Base-by-base conservation (phyloP, 2,888 invertebrate species). In the Erebia ligea region DNA sequence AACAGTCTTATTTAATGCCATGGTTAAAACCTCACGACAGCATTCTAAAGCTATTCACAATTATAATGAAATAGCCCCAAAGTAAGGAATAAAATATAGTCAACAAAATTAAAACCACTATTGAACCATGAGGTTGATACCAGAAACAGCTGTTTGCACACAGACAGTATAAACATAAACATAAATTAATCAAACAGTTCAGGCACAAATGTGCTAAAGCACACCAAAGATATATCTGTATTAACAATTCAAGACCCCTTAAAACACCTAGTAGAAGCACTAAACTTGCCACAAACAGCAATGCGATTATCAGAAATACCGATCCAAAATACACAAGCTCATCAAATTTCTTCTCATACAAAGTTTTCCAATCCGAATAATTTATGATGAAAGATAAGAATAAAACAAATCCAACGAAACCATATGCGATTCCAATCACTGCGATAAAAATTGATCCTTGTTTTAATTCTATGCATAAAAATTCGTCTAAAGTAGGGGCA, bases 1-100 rank as follows among this genome's bases (percentile, higher is more conserved):
- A 63, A 21, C 50, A 25, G 50, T 25, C 62, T 63, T 50, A 25
- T n/a, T 25, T 34, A 50, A 50, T 50, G 10, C 45, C 2, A 1
- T 25, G 13, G 10, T 21, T n/a, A 48, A 11, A 52, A 40, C 19
- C 62, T 75, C 10, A 72, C 15, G 71, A 21, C 0, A 77, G 74
- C 64, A 76, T 73, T 76, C 81, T 81, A 73, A 72, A 82, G 70
- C 81, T 82, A 73, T 85, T 83, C 0, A 83, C 79, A 34, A 69
- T 63, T 19, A 82, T 19, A 13, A 80, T 70, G 13, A 80, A 67
- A 68, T 84, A 84, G 5, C 65, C 42, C 83, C 81, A 83, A 52
- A 79, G 64, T 0, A 76, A 2, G 0, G 80, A 72, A 68, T 83
- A 84, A 6, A 77, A 75, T 0, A 73, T 8, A 17, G 76, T 74